phyloP scores from a whole-genome alignment of 2,113 vertebrate species.

The Tetrax tetrax region DNA sequence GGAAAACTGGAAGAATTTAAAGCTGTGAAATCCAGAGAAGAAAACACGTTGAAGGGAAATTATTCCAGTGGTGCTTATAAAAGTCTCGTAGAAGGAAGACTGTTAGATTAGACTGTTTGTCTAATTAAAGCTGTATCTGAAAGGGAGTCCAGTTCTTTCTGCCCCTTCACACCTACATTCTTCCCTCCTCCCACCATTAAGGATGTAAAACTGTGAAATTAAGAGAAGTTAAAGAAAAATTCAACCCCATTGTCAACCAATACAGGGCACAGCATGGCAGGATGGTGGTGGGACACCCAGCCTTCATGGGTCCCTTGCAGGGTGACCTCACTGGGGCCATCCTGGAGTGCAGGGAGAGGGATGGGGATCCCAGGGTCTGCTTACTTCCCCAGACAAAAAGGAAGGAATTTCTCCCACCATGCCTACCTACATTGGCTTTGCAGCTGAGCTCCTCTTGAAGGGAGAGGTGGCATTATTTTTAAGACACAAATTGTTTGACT shows the following conservation, averaged over 20 bases:
- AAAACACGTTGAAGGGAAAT: not conserved
- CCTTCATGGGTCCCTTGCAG: not conserved
- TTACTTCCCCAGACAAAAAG: not conserved
- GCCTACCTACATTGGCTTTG: not conserved
- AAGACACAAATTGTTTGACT: not conserved
- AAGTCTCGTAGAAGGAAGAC: not conserved
- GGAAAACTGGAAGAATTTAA: not conserved
- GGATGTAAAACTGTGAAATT: too few relatives aligned
- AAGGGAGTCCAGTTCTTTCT: too few relatives aligned
- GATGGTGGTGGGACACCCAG: not conserved
- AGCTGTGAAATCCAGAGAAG: not conserved
- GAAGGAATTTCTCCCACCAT: not conserved
- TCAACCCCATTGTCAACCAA: not conserved
- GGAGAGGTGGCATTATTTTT: not conserved
- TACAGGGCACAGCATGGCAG: fast-evolving
- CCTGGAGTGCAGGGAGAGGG: not conserved
- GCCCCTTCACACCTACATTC: too few relatives aligned
- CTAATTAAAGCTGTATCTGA: too few relatives aligned
- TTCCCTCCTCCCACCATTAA: too few relatives aligned
- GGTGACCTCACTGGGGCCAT: not conserved
- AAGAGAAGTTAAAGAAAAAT: too few relatives aligned
- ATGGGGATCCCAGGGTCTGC: not conserved
- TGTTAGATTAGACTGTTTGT: not conserved
- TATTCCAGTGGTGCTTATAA: not conserved
- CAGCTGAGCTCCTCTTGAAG: not conserved